Percentiles rank a stretch among this genome's conserved stretches.
These are phyloP conservation scores for Albula glossodonta DNA, from an alignment of 2,113 vertebrate species.

Conservation along the genomic window DNA sequence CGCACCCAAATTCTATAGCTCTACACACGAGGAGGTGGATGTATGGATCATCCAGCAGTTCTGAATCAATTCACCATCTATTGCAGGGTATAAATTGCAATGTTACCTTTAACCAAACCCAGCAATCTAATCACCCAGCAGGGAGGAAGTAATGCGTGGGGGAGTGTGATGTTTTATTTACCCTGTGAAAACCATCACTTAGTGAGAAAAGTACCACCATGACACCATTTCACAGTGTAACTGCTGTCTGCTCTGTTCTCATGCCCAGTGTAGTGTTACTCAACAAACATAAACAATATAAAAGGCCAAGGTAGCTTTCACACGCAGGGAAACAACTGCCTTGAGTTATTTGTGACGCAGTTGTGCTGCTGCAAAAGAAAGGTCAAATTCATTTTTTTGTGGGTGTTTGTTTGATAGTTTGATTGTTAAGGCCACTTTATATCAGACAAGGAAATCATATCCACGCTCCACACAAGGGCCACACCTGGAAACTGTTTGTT, in stretches of 20 bases:
- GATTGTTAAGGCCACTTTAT: conserved; percentile 20
- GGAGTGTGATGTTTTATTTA: not conserved
- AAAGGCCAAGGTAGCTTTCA: not conserved
- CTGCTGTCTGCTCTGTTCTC: not conserved
- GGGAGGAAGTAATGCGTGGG: not conserved
- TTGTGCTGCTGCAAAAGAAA: conserved; percentile 6
- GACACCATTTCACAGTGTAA: too few relatives aligned
- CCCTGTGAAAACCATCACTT: not conserved
- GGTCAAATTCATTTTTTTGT: not conserved
- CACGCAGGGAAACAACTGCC: not conserved
- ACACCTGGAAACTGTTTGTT: not conserved
- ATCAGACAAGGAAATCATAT: conserved; percentile 1
- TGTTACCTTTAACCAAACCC: not conserved
- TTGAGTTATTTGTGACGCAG: not conserved
- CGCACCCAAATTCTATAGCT: not conserved
- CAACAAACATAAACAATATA: not conserved
- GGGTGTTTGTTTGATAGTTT: not conserved
- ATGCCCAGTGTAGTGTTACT: not conserved
- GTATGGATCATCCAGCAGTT: too few relatives aligned
- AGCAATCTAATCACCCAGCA: not conserved
- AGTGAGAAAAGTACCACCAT: too few relatives aligned
- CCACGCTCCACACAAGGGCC: not conserved
- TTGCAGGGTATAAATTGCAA: not conserved
- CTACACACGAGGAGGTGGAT: not conserved
- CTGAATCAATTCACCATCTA: too few relatives aligned